phyloP scores from a whole-genome alignment of 2,113 vertebrate species.

The Sinosuthora webbiana region DNA sequence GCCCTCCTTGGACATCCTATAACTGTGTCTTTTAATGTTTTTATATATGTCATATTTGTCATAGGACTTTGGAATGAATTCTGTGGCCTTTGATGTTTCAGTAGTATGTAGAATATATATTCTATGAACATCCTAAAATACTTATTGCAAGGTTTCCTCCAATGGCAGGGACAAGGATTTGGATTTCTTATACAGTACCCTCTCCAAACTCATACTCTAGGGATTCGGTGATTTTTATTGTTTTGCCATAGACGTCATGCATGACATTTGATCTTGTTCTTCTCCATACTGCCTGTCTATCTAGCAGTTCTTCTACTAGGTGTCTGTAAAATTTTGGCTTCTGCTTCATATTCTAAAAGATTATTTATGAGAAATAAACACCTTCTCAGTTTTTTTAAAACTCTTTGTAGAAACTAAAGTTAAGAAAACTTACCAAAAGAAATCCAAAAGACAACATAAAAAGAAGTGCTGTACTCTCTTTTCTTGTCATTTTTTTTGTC shows the following conservation, averaged over 20 bases:
- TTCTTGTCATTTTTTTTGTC: not conserved
- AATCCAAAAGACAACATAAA: not conserved
- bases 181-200: not conserved
- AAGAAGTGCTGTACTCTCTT: not conserved
- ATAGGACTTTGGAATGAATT: not conserved
- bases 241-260: not conserved
- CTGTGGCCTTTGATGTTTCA: not conserved
- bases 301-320: not conserved
- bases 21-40: not conserved
- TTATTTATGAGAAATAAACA: not conserved
- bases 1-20: not conserved
- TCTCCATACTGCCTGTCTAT: not conserved
- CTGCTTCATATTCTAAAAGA: not conserved
- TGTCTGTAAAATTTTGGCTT: not conserved
- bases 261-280: not conserved
- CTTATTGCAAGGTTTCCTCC: not conserved
- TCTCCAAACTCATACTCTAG: not conserved
- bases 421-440: not conserved
- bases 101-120: not conserved
- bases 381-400: not conserved
- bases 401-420: not conserved
- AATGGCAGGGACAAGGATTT: not conserved
- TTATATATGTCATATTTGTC: not conserved
- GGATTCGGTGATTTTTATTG: not conserved
- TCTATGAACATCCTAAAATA: not conserved